Percentiles rank a stretch among this genome's conserved stretches.
These are phyloP conservation scores for Eupleurogrammus muticus DNA, from an alignment of 2,797 vertebrate genomes.

Conservation along the genomic window DNA sequence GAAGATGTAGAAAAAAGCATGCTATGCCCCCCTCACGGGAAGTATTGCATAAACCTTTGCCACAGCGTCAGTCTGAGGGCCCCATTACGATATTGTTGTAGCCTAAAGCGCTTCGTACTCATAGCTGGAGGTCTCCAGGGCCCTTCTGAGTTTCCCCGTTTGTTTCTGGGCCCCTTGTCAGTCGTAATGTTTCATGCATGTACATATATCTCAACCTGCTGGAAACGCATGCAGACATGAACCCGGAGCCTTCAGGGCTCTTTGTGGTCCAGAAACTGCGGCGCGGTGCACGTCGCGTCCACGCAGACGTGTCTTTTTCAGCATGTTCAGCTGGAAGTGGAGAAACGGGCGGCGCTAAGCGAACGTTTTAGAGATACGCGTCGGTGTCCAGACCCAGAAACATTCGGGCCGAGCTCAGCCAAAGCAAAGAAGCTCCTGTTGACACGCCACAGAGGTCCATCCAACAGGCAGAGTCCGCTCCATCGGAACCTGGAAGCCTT, in stretches of 20 bases:
- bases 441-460: constrained; percentile 21
- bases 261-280: constrained; percentile 35
- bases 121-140: constrained; percentile 49
- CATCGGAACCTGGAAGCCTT: constrained; percentile 16
- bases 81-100: constrained; percentile 47
- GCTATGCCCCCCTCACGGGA: background rate
- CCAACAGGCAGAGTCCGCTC: constrained; percentile 27
- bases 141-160: constrained; percentile 53
- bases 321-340: constrained; percentile 9
- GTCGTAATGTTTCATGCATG: constrained; percentile 59
- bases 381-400: constrained; percentile 25
- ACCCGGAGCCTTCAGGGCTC: constrained; percentile 21
- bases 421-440: constrained; percentile 37
- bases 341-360: constrained; percentile 7
- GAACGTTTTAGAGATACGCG: constrained; percentile 37
- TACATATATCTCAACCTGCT: constrained; percentile 39
- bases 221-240: constrained; percentile 49
- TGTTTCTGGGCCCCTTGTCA: constrained; percentile 62
- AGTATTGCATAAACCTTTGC: background rate
- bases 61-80: constrained; percentile 20
- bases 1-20: background rate
- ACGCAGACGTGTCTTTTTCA: constrained; percentile 12
- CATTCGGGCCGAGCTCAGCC: constrained; percentile 13
- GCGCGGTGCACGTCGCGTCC: constrained; percentile 20
- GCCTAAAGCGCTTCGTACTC: constrained; percentile 59